These are phyloP conservation scores for Pinna nobilis DNA, from an alignment of 1,140 invertebrate genomes.

Conservation along the genomic window DNA sequence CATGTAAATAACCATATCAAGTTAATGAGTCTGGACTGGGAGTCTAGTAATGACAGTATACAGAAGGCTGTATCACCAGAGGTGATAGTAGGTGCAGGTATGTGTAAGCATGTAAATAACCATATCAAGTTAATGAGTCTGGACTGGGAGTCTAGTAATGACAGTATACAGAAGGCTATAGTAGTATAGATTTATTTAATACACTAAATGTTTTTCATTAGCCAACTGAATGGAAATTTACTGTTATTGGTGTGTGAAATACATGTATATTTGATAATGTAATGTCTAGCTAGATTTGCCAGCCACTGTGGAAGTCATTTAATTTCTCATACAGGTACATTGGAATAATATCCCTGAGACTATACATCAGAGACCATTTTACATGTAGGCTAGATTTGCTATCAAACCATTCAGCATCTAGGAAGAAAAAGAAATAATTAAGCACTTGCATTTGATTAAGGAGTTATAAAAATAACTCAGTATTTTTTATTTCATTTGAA, in stretches of 20 bases:
- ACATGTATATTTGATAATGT: no score
- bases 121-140: slow-evolving; percentile 54
- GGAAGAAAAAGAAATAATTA: no score
- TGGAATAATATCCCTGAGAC: not conserved
- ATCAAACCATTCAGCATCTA: no score
- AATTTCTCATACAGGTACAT: no score
- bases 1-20: slow-evolving; percentile 46
- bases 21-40: slow-evolving; percentile 65
- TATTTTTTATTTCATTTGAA: not conserved
- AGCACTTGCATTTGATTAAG: not conserved
- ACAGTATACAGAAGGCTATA: slow-evolving; percentile 41
- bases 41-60: slow-evolving; percentile 40
- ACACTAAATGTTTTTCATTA: no score
- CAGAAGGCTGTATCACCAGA: slow-evolving; percentile 51
- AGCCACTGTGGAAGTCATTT: no score
- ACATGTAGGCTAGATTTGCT: no score
- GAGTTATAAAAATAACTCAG: not conserved
- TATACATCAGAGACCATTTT: not conserved
- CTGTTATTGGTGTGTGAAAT: no score
- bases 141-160: slow-evolving; percentile 59
- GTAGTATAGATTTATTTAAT: slow-evolving; percentile 61
- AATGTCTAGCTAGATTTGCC: no score
- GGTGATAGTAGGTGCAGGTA: slow-evolving; percentile 68
- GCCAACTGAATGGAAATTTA: no score
- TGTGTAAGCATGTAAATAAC: slow-evolving; percentile 35